A percentile compares a stretch with the other conserved stretches of the same genome.
phyloP scores from a whole-genome alignment of 2,888 invertebrate species.

The Aphidoletes aphidimyza region DNA sequence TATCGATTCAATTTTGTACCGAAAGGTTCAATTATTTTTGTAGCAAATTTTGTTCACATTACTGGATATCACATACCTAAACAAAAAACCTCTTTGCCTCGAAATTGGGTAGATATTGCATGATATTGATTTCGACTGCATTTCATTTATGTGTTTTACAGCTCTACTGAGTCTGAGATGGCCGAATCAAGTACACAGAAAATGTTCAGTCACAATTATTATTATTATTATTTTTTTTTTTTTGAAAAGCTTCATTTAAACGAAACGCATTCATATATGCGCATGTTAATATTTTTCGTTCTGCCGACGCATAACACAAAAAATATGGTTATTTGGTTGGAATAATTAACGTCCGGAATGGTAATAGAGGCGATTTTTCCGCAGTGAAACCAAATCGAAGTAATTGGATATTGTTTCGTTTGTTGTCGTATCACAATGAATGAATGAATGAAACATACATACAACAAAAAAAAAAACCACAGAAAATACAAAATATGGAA shows the following conservation, averaged over 20 bases:
- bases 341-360: neutral
- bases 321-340: neutral
- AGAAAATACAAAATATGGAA: neutral
- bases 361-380: constrained; percentile 6
- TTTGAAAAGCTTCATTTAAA: neutral
- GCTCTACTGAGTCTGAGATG: too few species aligned
- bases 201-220: neutral
- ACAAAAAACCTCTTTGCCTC: neutral
- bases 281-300: neutral
- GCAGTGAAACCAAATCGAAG: constrained; percentile 37
- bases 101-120: neutral
- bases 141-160: neutral
- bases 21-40: neutral
- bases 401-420: constrained; percentile 14
- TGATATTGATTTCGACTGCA: too few species aligned
- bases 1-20: neutral
- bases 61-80: too few species aligned
- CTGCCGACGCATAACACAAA: too few species aligned
- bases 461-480: neutral
- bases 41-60: too few species aligned
- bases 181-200: neutral
- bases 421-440: neutral
- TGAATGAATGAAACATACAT: neutral
- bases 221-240: neutral
- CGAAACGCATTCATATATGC: neutral